Base-by-base conservation (phyloP, 2,888 invertebrate genomes). In the Orthosia incerta region DNA sequence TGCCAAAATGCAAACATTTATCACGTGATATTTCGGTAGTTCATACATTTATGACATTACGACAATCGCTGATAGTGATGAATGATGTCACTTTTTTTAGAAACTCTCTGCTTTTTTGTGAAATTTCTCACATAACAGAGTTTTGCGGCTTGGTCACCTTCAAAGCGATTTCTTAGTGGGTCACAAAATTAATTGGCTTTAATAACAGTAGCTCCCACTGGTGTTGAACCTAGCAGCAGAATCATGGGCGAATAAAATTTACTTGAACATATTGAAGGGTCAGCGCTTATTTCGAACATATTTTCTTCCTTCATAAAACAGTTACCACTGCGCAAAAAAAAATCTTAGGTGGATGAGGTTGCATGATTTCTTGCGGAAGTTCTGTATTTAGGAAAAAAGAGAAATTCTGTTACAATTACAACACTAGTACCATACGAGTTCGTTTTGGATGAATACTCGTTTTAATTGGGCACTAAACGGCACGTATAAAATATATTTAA, bases 381-480 rank as follows among this genome's bases (percentile, higher is more conserved):
- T 45, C 13, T 5, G 15, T 45, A 45, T 4, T 45, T 5, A 9
- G 3, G 1, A 7, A 59, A 12, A 39, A 57, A 5, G 31, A 18
- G 4, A 39, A 13, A 13, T 20, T 15, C 59, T 4, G 12, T 59
- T 4, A 13, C 12, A 59, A 59, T n/a, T 31, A 31, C 31, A 31
- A n/a, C n/a, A 12, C n/a, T n/a, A 7, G 9, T 56, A 26, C 56
- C 11, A 57, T 59, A 53, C 18, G 61, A 70, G 66, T 75, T 64
- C 20, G 13, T 60, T 84, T 70, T 56, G 23, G 62, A 72, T 45
- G 26, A 61, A 64, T 71, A 69, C 73, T 78, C 66, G 57, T 69
- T 76, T 74, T 85, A 78, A 69, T 72, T 79, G 69, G 61, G 66
- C 67, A 73, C 65, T 56, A 66, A 71, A 80, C 70, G 74, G 72